Conservation (phyloP, 2,797 vertebrate species). For the Gadopsis marmoratus region DNA sequence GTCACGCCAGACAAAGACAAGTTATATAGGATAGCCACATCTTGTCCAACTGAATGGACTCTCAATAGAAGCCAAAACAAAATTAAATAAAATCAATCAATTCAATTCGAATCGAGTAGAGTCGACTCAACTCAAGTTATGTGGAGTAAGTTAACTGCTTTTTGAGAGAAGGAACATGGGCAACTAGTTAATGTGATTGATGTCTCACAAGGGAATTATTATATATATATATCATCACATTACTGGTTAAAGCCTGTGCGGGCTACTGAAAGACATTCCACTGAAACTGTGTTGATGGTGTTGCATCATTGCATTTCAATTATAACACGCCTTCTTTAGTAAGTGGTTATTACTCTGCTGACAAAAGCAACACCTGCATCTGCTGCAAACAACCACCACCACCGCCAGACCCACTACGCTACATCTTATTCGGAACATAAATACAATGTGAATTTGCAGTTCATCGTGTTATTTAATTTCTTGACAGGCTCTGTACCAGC, state of each 20-base stretch:
- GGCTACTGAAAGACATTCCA: no score
- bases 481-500: background rate
- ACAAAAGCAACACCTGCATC: slow-evolving; percentile 1
- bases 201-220: background rate
- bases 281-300: background rate
- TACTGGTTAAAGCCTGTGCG: no score
- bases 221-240: background rate
- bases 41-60: no score
- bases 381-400: background rate
- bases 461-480: background rate
- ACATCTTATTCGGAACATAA: no score
- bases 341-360: background rate
- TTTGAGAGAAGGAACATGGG: no score
- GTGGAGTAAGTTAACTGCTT: no score
- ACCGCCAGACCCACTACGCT: no score
- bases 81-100: no score
- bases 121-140: no score
- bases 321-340: background rate
- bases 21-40: background rate
- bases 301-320: background rate
- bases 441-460: background rate
- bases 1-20: background rate
- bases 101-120: no score
- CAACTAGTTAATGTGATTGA: background rate
- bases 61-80: no score